Base-by-base conservation (phyloP, 2,113 vertebrate genomes). In the Thalassoma bifasciatum region DNA sequence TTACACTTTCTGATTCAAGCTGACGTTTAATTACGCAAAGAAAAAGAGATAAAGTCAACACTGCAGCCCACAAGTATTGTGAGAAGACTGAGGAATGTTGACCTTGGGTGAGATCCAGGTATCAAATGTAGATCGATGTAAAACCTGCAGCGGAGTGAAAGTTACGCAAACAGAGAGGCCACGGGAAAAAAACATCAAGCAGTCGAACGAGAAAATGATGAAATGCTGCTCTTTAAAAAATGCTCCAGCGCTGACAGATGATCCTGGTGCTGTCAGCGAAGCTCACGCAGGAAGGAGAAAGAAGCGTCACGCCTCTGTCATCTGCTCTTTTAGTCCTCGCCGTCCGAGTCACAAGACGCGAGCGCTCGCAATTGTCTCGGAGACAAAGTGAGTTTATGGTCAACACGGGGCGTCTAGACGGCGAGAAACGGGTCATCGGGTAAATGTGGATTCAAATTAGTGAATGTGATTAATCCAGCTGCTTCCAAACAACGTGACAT, bases 241-340 rank as follows among this genome's bases (percentile, higher is more conserved):
- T 23, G 26, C n/a, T 46, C 16, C 14, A 19, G n/a, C 3, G 47
- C 12, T 22, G 1, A 67, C 59, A 42, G 42, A 17, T 30, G 64
- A 87, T 81, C 65, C 37, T 80, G 66, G 77, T 79, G 49, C 42
- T 16, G 36, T 53, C n/a, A 59, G 42, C 14, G 14, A 52, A 61
- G 14, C 16, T 3, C 8, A 24, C 42, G 51, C 4, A 4, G 11
- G 51, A 8, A 49, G 13, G 14, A 44, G 44, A 19, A 8, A 46
- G 44, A 46, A 4, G 44, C 19, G 17, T 46, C 16, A 26, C 10
- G 24, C 13, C 5, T 63, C 49, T 54, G 23, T 68, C 72, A 59
- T n/a, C 44, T 1, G 0, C 10, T 19, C 34, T 21, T 40, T 50
- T 42, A 21, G 61, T 64, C 42, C 21, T 51, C 34, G 21, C 66